A percentile compares a stretch with the other conserved stretches of the same genome.
Conservation (phyloP, 2,888 invertebrate genomes). For the Cepaea hortensis region DNA sequence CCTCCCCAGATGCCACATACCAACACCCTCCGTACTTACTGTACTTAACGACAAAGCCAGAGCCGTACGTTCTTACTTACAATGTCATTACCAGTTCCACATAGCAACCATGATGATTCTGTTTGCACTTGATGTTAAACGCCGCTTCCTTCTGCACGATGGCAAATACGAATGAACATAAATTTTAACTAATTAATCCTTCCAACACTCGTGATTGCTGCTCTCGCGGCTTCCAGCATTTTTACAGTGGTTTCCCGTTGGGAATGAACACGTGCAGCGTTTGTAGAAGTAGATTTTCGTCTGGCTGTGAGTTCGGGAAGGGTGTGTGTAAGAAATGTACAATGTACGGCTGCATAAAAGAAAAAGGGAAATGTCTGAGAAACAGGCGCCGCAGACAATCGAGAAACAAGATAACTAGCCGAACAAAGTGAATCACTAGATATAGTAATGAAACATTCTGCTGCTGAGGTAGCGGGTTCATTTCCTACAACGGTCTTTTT, state of each 20-base stretch:
- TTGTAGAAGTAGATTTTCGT: not conserved
- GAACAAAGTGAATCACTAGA: no score
- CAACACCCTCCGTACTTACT: no score
- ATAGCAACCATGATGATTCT: not conserved
- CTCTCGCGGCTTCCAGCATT: not conserved
- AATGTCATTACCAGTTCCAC: no score
- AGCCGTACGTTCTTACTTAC: no score
- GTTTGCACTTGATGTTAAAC: not conserved
- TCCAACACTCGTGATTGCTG: constrained; percentile 18
- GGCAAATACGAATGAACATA: constrained; percentile 8
- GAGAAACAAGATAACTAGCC: not conserved
- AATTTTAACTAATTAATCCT: constrained; percentile 30
- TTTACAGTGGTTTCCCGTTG: not conserved
- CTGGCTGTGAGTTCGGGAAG: constrained; percentile 1
- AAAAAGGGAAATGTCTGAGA: not conserved
- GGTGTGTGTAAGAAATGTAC: not conserved
- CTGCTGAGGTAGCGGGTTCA: no score
- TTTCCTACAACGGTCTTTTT: no score
- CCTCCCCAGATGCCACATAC: no score
- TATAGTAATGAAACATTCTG: no score
- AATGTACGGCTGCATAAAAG: not conserved
- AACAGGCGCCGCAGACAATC: not conserved
- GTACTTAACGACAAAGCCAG: no score
- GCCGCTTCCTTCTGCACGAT: not conserved
- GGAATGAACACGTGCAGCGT: constrained; percentile 9